Evolutionary conservation across 2,888 invertebrate genomes (phyloP).

Genomic region (Epirrhoe alternata): DNA sequence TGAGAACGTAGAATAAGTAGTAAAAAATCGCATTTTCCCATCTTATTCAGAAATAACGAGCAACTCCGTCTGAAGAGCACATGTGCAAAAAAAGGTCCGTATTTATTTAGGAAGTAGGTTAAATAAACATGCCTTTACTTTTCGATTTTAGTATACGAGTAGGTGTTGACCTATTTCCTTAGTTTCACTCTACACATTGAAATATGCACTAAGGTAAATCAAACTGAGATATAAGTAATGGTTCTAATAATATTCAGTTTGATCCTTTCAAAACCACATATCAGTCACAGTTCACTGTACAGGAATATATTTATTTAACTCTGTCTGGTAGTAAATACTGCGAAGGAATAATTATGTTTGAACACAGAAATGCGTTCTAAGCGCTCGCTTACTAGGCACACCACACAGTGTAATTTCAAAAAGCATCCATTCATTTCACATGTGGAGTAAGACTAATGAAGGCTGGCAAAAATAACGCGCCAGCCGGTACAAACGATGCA

Average conservation of each 20-base stretch:
- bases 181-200: constrained; percentile 18
- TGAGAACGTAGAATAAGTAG: constrained; percentile 27
- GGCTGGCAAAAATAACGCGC: constrained; percentile 37
- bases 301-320: neutral
- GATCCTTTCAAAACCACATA: neutral
- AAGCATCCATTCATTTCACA: constrained; percentile 7
- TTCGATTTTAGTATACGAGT: constrained; percentile 29
- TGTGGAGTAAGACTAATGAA: constrained; percentile 24
- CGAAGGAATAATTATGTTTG: neutral
- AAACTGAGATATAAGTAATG: neutral
- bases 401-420: constrained; percentile 3
- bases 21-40: constrained; percentile 17
- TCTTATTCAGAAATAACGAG: constrained; percentile 35
- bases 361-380: constrained; percentile 1
- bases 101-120: constrained; percentile 41
- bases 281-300: neutral
- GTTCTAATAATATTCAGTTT: neutral
- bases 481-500: constrained; percentile 44
- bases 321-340: neutral
- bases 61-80: constrained; percentile 24
- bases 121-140: constrained; percentile 37
- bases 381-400: neutral
- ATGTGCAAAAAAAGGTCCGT: constrained; percentile 36
- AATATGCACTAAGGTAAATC: constrained; percentile 3
- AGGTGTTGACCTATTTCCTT: constrained; percentile 35